phyloP scores from a whole-genome alignment of 1,140 invertebrate species.

The Drosophila kohkoa region DNA sequence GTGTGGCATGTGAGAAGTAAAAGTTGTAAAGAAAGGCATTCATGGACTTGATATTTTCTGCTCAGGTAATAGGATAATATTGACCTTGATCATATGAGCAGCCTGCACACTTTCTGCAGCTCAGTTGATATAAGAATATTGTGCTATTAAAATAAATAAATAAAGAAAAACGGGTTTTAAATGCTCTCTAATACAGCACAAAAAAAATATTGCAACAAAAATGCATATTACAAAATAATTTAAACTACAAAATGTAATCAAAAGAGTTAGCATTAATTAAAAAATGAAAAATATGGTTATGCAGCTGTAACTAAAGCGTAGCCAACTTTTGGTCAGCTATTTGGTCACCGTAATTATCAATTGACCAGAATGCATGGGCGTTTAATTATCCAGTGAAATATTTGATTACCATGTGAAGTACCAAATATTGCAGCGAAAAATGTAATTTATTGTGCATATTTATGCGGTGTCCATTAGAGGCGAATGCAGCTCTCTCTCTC shows the following conservation, averaged over 20 bases:
- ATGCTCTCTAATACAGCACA: no score
- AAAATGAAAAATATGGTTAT: no score
- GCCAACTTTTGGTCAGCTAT: background rate
- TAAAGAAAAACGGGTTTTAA: no score
- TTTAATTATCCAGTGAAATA: conserved; percentile 20
- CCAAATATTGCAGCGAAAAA: conserved; percentile 34
- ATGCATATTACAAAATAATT: no score
- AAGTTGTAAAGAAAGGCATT: background rate
- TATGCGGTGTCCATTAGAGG: background rate
- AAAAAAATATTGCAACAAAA: no score
- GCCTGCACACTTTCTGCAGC: background rate
- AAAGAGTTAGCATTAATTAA: no score
- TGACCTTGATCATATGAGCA: background rate
- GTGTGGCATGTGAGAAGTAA: background rate
- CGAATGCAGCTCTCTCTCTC: background rate
- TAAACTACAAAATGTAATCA: no score
- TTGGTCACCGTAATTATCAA: conserved; percentile 4
- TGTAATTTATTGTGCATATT: conserved; percentile 47
- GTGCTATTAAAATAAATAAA: no score
- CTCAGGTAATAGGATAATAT: background rate
- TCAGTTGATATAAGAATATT: background rate
- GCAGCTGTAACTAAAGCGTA: background rate
- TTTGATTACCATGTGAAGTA: conserved; percentile 43
- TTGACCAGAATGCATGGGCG: background rate
- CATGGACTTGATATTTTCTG: background rate